These are phyloP conservation scores for Scrobipalpa costella DNA, from an alignment of 2,888 invertebrate species.

Conservation along the genomic window DNA sequence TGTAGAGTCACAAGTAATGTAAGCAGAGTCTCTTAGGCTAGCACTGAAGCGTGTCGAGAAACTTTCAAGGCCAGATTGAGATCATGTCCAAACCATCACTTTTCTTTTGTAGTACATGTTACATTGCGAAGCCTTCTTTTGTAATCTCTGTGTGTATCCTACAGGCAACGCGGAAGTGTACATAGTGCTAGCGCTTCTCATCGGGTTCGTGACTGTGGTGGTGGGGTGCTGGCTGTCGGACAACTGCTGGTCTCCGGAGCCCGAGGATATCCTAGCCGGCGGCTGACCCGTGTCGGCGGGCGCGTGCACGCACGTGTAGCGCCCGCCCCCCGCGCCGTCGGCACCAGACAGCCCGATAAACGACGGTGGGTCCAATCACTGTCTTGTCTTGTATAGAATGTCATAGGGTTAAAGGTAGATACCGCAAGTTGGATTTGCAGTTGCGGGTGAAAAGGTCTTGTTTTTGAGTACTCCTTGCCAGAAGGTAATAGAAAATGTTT, in stretches of 20 bases:
- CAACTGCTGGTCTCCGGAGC: constrained; percentile 90
- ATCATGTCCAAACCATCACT: no score
- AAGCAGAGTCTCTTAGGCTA: no score
- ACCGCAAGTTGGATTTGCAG: no score
- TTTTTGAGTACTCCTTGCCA: no score
- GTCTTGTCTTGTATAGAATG: no score
- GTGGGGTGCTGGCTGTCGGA: constrained; percentile 89
- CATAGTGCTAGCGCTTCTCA: constrained; percentile 86
- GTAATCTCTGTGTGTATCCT: background rate
- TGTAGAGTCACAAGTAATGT: no score
- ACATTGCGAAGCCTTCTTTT: background rate
- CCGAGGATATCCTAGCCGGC: constrained; percentile 83
- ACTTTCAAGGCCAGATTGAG: no score
- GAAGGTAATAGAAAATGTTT: background rate
- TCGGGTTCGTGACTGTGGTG: constrained; percentile 87
- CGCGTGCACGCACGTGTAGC: constrained; percentile 81
- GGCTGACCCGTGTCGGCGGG: constrained; percentile 86
- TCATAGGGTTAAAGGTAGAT: no score
- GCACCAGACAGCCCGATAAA: constrained; percentile 61
- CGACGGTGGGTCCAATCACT: constrained; percentile 37
- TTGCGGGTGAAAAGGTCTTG: no score
- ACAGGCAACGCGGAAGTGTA: constrained; percentile 88
- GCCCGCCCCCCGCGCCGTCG: constrained; percentile 70
- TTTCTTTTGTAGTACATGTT: background rate
- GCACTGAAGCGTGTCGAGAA: no score